These are phyloP conservation scores for Hedya salicella DNA, from an alignment of 2,888 invertebrate species.

Conservation along the genomic window DNA sequence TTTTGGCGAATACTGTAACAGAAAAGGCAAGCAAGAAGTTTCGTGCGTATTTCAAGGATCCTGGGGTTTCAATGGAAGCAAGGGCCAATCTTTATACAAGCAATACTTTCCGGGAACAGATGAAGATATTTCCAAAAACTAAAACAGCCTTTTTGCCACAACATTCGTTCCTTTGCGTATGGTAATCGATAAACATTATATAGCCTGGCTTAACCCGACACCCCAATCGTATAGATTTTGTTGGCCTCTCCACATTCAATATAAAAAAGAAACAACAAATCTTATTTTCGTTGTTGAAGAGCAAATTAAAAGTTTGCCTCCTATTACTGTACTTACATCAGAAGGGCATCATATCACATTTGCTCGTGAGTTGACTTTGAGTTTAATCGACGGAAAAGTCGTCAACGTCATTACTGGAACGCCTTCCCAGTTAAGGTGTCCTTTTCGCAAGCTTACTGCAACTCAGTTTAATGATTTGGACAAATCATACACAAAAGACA, in stretches of 20 bases:
- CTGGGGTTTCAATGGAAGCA: too few relatives aligned
- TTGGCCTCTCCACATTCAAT: slow-evolving; percentile 5
- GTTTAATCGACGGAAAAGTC: slow-evolving; percentile 5
- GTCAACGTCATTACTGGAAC: slow-evolving; percentile 5
- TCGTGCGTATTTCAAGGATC: too few relatives aligned
- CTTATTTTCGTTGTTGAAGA: background rate
- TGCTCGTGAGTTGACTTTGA: too few relatives aligned
- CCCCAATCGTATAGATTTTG: slow-evolving; percentile 18
- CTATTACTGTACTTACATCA: background rate
- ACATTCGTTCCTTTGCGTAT: slow-evolving; percentile 4
- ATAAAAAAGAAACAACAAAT: slow-evolving; percentile 7
- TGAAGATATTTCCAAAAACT: too few relatives aligned
- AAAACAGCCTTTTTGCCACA: slow-evolving; percentile 8
- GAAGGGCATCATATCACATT: too few relatives aligned
- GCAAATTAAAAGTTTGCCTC: slow-evolving; percentile 1
- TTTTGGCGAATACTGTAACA: too few relatives aligned
- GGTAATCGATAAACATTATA: background rate
- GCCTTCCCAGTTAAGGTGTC: slow-evolving; percentile 19
- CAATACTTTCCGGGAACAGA: background rate
- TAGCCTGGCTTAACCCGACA: slow-evolving; percentile 1
- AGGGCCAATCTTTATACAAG: too few relatives aligned
- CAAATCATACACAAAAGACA: too few relatives aligned
- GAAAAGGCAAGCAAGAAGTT: too few relatives aligned
- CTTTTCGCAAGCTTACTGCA: slow-evolving; percentile 12
- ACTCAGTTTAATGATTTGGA: slow-evolving; percentile 8